Base-by-base conservation (phyloP, 2,113 vertebrate genomes). In the Ailuropoda melanoleuca region DNA sequence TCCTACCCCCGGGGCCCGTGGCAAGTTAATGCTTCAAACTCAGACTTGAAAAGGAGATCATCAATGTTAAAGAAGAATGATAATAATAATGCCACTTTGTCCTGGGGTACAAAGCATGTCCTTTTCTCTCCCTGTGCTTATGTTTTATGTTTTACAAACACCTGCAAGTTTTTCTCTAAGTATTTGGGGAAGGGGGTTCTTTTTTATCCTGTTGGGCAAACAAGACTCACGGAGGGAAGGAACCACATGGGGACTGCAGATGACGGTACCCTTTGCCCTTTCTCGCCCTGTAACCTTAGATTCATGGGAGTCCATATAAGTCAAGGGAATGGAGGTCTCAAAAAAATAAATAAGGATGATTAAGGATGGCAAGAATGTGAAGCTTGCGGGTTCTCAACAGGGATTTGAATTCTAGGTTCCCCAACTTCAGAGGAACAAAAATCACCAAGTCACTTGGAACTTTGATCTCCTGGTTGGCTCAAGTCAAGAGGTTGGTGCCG, bases 191-290 rank as follows among this genome's bases (percentile, higher is more conserved):
- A 43, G 5, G 0, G 77, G 34, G 3, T 31, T 12, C 24, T 60
- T 64, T 21, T 29, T 84, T 53, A 68, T 66, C 55, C 23, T 72
- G 1, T 50, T 56, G 85, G 62, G 21, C 29, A 48, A 5, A 82
- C 58, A 75, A 78, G 39, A 93, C 68, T 58, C 34, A 46, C 13
- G 19, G 53, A 70, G 82, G 80, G 46, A 77, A 77, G 60, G 64
- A 43, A 62, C 31, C 31, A 1, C 0, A 9, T 23, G 24, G 37
- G 53, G 50, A 37, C 23, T 2, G 0, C 53, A 24, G 19, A 34
- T 29, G 43, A 55, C 12, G 10, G 12, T 29, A 11, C 17, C 8
- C 24, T 75, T 39, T 70, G 72, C 58, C 29, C 83, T 89, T 78
- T 94, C 77, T 78, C 14, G 13, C 70, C 19, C 4, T 48, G 4